Conservation (phyloP, 2,113 vertebrate species). For the Hucho hucho region DNA sequence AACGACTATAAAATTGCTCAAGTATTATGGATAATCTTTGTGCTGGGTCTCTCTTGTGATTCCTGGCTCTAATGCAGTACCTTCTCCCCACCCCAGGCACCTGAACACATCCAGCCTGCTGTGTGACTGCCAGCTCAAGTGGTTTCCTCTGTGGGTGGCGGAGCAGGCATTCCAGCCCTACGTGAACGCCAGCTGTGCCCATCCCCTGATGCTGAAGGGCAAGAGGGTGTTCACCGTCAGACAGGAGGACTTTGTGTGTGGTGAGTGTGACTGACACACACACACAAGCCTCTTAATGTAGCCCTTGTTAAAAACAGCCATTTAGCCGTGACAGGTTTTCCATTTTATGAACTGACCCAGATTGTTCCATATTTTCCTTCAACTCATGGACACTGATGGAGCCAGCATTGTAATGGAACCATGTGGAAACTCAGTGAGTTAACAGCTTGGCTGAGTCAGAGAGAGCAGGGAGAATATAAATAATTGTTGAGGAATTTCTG, state of each 20-base stretch:
- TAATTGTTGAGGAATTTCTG: not conserved
- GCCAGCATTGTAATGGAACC: slow-evolving; percentile 5
- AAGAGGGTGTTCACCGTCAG: slow-evolving; percentile 86
- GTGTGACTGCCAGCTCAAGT: slow-evolving; percentile 97
- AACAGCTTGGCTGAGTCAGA: slow-evolving; percentile 6
- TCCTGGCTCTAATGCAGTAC: not conserved
- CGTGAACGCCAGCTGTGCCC: slow-evolving; percentile 92
- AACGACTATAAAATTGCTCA: no score
- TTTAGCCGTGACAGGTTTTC: slow-evolving; percentile 37
- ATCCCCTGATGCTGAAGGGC: slow-evolving; percentile 91
- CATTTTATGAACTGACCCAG: slow-evolving; percentile 47
- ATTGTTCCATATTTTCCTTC: slow-evolving; percentile 41
- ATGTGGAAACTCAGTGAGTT: slow-evolving; percentile 38
- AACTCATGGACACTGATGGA: slow-evolving; percentile 23
- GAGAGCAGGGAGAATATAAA: not conserved
- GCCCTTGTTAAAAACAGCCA: slow-evolving; percentile 20
- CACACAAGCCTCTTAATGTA: not conserved
- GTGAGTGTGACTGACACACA: slow-evolving; percentile 73
- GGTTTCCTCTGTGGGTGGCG: slow-evolving; percentile 91
- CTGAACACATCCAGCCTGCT: slow-evolving; percentile 95
- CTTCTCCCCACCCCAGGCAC: slow-evolving; percentile 72
- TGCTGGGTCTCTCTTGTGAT: not conserved
- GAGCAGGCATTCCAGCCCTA: slow-evolving; percentile 87
- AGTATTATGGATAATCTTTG: not conserved
- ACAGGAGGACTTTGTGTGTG: slow-evolving; percentile 91